Percentiles rank a stretch among this genome's conserved stretches.
These are phyloP conservation scores for Brachionus rotundiformis DNA, from an alignment of 1,140 invertebrate genomes.

Conservation along the genomic window DNA sequence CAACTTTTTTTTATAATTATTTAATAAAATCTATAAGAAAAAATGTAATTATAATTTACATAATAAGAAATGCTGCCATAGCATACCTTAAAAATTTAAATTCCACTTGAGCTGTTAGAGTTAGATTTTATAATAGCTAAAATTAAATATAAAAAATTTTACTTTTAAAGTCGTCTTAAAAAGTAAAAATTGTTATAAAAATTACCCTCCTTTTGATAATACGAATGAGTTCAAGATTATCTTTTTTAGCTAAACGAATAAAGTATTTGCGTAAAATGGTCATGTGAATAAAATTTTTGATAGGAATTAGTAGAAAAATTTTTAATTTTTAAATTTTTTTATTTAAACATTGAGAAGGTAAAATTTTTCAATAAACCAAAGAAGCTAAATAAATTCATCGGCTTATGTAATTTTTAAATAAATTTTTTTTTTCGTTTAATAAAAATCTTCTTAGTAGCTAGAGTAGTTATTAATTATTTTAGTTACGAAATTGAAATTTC, in stretches of 20 bases:
- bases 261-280: not conserved
- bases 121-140: not conserved
- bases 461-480: slow-evolving; percentile 1
- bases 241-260: not conserved
- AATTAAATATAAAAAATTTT: no score
- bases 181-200: not conserved
- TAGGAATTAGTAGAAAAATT: no score
- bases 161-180: no score
- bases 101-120: not conserved
- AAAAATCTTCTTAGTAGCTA: not conserved
- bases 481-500: not conserved
- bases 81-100: not conserved
- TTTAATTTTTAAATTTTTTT: not conserved
- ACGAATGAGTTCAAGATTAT: not conserved
- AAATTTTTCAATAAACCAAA: not conserved
- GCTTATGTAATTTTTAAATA: slow-evolving; percentile 3
- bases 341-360: not conserved
- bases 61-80: not conserved
- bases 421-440: no score
- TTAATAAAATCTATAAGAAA: slow-evolving; percentile 1
- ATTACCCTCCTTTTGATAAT: no score
- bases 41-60: not conserved
- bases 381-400: not conserved
- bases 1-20: slow-evolving; percentile 13
- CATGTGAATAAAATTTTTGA: not conserved